Evolutionary conservation across 1,140 invertebrate species (phyloP).

Genomic region (Elysia chlorotica): DNA sequence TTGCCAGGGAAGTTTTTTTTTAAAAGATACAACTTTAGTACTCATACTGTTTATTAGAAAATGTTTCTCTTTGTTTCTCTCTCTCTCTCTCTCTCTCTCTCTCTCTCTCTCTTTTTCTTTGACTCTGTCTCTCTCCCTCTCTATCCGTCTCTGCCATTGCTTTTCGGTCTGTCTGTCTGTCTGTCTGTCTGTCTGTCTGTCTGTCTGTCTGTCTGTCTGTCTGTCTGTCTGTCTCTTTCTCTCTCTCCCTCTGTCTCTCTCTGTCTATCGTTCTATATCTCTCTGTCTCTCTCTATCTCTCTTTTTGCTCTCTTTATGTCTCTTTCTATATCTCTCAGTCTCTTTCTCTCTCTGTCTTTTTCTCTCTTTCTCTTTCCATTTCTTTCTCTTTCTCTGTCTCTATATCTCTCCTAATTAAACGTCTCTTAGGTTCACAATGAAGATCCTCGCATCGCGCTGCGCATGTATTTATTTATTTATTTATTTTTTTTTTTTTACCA

Average conservation of each 20-base stretch:
- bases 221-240: not conserved
- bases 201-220: not conserved
- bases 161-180: not conserved
- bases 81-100: not conserved
- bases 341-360: not conserved
- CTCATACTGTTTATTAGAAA: too few relatives aligned
- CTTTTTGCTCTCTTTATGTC: not conserved
- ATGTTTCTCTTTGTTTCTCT: not conserved
- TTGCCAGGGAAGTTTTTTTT: too few relatives aligned
- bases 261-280: not conserved
- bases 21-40: too few relatives aligned
- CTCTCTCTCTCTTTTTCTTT: not conserved
- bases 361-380: not conserved
- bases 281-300: not conserved
- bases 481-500: too few relatives aligned
- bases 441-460: too few relatives aligned
- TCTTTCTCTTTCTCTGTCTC: constrained; percentile 1
- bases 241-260: not conserved
- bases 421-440: too few relatives aligned
- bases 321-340: not conserved
- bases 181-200: not conserved
- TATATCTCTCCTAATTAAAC: constrained; percentile 8
- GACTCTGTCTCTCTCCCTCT: constrained; percentile 1
- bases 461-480: too few relatives aligned
- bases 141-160: not conserved